Conservation (phyloP, 2,888 invertebrate genomes). For the Zootermopsis nevadensis region DNA sequence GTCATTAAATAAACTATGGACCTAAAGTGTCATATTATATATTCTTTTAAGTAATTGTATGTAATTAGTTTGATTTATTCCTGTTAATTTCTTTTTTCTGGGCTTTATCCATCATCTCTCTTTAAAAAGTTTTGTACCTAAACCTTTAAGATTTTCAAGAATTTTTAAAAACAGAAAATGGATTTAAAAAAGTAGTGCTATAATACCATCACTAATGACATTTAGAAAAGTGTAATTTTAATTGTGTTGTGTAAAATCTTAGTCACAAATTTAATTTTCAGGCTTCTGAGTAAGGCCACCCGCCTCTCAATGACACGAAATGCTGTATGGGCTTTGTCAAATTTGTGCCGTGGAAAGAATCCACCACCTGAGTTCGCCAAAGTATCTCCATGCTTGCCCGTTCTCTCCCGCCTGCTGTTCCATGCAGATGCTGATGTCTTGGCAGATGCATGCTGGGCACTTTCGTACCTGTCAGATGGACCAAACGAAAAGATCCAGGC, state of each 20-base stretch:
- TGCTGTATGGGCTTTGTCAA: slow-evolving; percentile 98
- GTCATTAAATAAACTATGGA: too few species aligned
- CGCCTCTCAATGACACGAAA: slow-evolving; percentile 92
- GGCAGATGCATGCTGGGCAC: slow-evolving; percentile 96
- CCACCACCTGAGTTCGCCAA: slow-evolving; percentile 92
- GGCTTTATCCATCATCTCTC: too few species aligned
- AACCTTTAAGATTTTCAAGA: too few species aligned
- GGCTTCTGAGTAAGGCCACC: slow-evolving; percentile 83
- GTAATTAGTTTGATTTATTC: too few species aligned
- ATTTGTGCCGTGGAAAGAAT: slow-evolving; percentile 96
- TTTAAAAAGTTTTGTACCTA: too few species aligned
- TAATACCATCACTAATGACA: background rate
- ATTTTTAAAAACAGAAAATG: too few species aligned
- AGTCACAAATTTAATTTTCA: slow-evolving; percentile 62
- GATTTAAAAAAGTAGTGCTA: too few species aligned
- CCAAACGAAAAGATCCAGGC: slow-evolving; percentile 98
- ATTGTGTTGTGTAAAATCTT: too few species aligned
- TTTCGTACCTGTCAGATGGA: slow-evolving; percentile 95
- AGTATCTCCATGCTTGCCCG: slow-evolving; percentile 84
- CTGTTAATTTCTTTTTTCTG: too few species aligned
- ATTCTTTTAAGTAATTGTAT: too few species aligned
- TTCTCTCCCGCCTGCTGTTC: slow-evolving; percentile 87
- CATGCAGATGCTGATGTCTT: slow-evolving; percentile 90
- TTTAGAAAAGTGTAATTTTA: background rate
- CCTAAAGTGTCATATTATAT: too few species aligned